Base-by-base conservation (phyloP, 2,797 vertebrate species). In the Pseudotriccus pelzelni region DNA sequence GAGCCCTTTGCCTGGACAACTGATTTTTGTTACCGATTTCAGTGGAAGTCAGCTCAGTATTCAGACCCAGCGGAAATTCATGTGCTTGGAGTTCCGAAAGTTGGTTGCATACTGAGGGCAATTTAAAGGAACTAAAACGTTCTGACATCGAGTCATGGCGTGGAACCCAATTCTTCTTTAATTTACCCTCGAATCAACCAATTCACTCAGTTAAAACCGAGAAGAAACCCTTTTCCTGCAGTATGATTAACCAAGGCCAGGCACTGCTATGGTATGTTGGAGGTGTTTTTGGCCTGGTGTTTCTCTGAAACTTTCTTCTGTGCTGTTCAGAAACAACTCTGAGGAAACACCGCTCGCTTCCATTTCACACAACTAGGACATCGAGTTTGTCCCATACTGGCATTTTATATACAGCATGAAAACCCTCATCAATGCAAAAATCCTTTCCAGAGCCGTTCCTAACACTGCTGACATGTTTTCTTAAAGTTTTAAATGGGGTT, bases 401-500 rank as follows among this genome's bases (percentile, higher is more conserved):
- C 32, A 11, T 16, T 39, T 39, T 46, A n/a, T 2, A 20, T 3
- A 22, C 11, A 19, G 16, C 4, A 30, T 12, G 30, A 75, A 81
- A 86, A 39, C 21, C 17, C 18, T 39, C 24, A 56, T 15, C 9
- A 2, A 0, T 27, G 14, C 2, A 6, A 24, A 46, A 24, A 1
- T 16, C 52, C 30, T 21, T 62, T 28, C 14, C 16, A 3, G n/a
- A 50, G 34, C 9, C 16, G 12, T 8, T 50, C 37, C 19, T 37
- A 21, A 41, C 7, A 3, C 2, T 0, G 0, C 30, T 19, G 37
- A 19, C 10, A 7, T 1, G 1, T 21, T 66, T 53, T 32, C 56
- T 27, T 10, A 1, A 39, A 24, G 25, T 4, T 60, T 50, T 49
- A 17, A 10, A 1, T 1, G 6, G 11, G 7, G 6, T 68, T 64